A percentile compares a stretch with the other conserved stretches of the same genome.
phyloP scores from a whole-genome alignment of 2,888 invertebrate genomes.

The Poecilobothrus nobilitatus region DNA sequence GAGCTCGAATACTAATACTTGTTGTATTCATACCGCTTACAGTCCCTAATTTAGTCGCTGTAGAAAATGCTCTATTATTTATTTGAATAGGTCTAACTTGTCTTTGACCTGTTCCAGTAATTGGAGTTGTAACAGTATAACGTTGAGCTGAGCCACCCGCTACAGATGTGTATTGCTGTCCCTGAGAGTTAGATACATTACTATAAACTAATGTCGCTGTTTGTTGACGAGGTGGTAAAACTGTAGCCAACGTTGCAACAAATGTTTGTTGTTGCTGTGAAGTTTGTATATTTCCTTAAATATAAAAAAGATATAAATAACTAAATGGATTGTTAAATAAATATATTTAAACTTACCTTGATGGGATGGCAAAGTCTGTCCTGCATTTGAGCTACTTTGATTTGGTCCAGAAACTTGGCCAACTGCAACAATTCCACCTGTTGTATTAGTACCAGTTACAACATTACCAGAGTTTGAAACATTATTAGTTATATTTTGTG shows the following conservation, averaged over 20 bases:
- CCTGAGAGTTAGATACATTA: conserved; percentile 34
- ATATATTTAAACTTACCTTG: neutral
- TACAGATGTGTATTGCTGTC: conserved; percentile 37
- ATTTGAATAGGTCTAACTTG: conserved; percentile 42
- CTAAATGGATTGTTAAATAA: neutral
- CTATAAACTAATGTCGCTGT: conserved; percentile 42
- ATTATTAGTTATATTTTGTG: conserved; percentile 34
- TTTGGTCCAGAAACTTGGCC: conserved; percentile 20
- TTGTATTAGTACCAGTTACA: conserved; percentile 19
- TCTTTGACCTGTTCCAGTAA: conserved; percentile 29
- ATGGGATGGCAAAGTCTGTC: neutral
- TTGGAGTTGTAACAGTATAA: conserved; percentile 37
- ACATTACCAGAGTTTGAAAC: conserved; percentile 24
- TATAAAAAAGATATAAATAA: neutral
- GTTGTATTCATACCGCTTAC: conserved; percentile 34
- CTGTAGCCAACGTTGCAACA: conserved; percentile 39
- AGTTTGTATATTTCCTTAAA: conserved; percentile 11
- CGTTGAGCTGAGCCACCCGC: conserved; percentile 29
- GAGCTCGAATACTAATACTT: conserved; percentile 41
- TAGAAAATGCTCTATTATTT: conserved; percentile 35
- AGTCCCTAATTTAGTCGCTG: conserved; percentile 31
- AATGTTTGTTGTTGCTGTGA: conserved; percentile 34
- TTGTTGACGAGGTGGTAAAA: conserved; percentile 39
- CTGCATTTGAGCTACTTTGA: neutral
- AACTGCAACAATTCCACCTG: conserved; percentile 26